Base-by-base conservation (phyloP, 2,888 invertebrate genomes). In the Tridacna gigas region DNA sequence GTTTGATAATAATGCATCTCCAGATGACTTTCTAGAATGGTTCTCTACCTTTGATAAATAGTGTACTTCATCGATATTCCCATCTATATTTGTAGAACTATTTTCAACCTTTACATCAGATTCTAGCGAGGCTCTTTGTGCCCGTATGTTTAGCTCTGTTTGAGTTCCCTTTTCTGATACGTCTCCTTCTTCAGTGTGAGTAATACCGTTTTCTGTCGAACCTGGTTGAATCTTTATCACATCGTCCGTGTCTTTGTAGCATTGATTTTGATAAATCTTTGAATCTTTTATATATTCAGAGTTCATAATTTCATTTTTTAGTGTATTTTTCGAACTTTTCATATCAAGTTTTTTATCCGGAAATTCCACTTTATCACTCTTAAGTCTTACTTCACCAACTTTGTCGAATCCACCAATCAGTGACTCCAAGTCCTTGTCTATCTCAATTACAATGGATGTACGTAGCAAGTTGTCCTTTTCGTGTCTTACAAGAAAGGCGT, bases 391-490 rank as follows among this genome's bases (percentile, higher is more conserved):
- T 2, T 71, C 71, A 22, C 71, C 71, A 0, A 71, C 51, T 71
- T 71, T 71, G 20, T 71, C 71, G 51, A 71, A 71, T 15, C 71
- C 71, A 71, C 71, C 20, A 20, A 71, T 51, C 12, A 71, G 51
- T 47, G 51, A 71, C 26, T 71, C 71, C 13, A 71, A 26, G 22
- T 71, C 71, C 15, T 71, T 45, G 47, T 71, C 71, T 47, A 71
- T 71, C 7, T 71, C 71, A 48, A 71, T 71, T 26, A 71, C 51
- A 25, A 71, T 71, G 12, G 47, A 47, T 4, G 71, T 71, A 1
- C 22, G 77, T 13, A 74, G 28, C 4, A 85, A 63, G 9, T 60
- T 61, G 0, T 85, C 82, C 25, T 82, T 85, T 51, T 85, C 85
- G 9, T 48, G 56, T 65, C 82, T 79, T 18, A 80, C 77, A 45